These are phyloP conservation scores for Heliconius ethilla DNA, from an alignment of 2,888 invertebrate genomes.

Conservation along the genomic window DNA sequence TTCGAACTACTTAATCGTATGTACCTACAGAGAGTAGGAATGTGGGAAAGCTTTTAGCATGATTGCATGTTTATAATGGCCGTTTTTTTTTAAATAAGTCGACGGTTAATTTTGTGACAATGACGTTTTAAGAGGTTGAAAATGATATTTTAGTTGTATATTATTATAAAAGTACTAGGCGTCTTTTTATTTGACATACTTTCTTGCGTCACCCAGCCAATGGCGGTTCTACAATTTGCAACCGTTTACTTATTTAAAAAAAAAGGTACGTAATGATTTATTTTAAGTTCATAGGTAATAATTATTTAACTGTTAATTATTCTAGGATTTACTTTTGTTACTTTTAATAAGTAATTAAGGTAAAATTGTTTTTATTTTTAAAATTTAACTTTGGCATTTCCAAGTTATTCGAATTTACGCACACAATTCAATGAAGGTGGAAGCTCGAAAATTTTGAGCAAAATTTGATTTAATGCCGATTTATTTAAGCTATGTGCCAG, in stretches of 20 bases:
- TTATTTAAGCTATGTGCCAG: slow-evolving; percentile 43
- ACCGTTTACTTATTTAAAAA: slow-evolving; percentile 38
- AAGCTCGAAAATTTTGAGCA: slow-evolving; percentile 73
- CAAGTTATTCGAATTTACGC: slow-evolving; percentile 37
- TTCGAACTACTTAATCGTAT: slow-evolving; percentile 72
- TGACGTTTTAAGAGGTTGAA: neutral
- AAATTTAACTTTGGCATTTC: slow-evolving; percentile 38
- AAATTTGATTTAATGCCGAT: slow-evolving; percentile 51
- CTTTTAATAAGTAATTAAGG: slow-evolving; percentile 39
- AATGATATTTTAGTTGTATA: slow-evolving; percentile 16
- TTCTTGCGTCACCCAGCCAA: neutral
- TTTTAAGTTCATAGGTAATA: slow-evolving; percentile 36
- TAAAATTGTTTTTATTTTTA: slow-evolving; percentile 33
- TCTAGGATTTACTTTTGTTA: slow-evolving; percentile 40
- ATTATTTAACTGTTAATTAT: slow-evolving; percentile 41
- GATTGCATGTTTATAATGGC: slow-evolving; percentile 62
- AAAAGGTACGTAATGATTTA: slow-evolving; percentile 37
- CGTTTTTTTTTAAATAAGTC: slow-evolving; percentile 43
- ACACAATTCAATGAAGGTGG: slow-evolving; percentile 50
- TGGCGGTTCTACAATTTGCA: neutral
- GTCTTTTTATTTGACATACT: neutral
- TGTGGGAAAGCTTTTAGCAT: slow-evolving; percentile 72
- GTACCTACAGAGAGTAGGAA: slow-evolving; percentile 69
- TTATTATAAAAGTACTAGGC: slow-evolving; percentile 13
- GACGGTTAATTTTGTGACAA: slow-evolving; percentile 7